Evolutionary conservation across 2,888 invertebrate genomes (phyloP), one percentile per base, ranked within the genome.

Genomic region (Sphaerophoria rueppellii): DNA sequence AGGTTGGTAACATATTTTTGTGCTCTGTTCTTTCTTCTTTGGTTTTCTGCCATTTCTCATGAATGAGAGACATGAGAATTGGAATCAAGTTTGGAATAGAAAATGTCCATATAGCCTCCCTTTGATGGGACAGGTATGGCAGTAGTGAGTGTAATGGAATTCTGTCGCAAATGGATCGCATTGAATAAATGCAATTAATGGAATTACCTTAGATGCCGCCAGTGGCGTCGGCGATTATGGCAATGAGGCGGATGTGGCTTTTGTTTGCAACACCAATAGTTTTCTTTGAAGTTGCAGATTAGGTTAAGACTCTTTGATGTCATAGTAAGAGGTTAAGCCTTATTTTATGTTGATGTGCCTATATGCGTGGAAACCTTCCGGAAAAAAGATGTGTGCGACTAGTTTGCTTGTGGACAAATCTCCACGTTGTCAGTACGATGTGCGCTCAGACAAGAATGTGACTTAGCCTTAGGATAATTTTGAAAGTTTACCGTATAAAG

Each of bases 141-240:
- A n/a, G n/a, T 11, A 6, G 5, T 0, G 14, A 34, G 14, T 70
- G 54, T 60, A 65, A 72, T 77, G 72, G 50, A 60, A 80, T 40
- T 69, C 57, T 75, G 67, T 67, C 60, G 75, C 34, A 75, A 73
- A 67, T 43, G 73, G 81, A 81, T 81, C 58, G 76, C 73, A 52
- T 72, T 69, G 73, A 81, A 85, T 85, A 81, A 83, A 83, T 79
- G 74, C 60, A 83, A 83, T 83, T 83, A 85, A 77, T 48, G 63
- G 58, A 77, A 80, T 85, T 80, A 43, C 67, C 24, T 24, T 24
- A 24, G 24, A 24, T 2, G 24, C 24, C 1, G 2, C 24, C 24
- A 24, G 24, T 2, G 24, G 24, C 24, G 2, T 24, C 24, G 24
- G 24, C 1, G 24, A 24, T 2, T 2, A 2, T 24, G 24, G 24